Percentiles rank a stretch among this genome's conserved stretches.
Conservation (phyloP, 1,140 invertebrate genomes). For the Ylistrum balloti region DNA sequence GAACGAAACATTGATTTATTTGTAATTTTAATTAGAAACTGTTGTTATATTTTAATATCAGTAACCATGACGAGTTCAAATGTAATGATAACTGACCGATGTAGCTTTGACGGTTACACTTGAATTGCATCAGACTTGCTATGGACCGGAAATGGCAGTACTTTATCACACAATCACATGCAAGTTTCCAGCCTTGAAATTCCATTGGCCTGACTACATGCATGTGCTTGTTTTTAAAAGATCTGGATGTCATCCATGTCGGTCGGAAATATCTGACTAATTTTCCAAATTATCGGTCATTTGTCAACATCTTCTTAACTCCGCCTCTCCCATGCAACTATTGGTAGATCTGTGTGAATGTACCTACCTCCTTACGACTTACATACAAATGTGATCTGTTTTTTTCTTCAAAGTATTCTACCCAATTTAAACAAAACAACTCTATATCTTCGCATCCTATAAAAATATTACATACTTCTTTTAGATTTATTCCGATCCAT, state of each 20-base stretch:
- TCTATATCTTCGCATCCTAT: too few species aligned
- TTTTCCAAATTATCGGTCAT: neutral
- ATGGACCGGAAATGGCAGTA: neutral
- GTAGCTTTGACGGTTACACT: neutral
- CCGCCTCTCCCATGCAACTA: neutral
- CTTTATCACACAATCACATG: neutral
- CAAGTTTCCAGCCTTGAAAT: constrained; percentile 16
- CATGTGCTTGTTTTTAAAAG: neutral
- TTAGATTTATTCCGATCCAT: too few species aligned
- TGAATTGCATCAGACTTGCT: neutral
- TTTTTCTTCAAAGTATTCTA: too few species aligned
- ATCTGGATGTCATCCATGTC: neutral
- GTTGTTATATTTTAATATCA: too few species aligned
- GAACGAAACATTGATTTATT: too few species aligned
- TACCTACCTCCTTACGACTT: neutral
- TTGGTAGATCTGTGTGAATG: neutral
- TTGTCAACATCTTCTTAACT: neutral
- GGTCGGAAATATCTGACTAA: neutral
- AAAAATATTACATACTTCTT: too few species aligned
- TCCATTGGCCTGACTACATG: constrained; percentile 32
- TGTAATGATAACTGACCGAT: neutral
- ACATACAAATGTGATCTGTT: neutral
- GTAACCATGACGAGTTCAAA: too few species aligned
- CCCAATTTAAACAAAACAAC: too few species aligned
- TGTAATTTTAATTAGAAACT: too few species aligned